Percentiles rank a stretch among this genome's conserved stretches.
Conservation (phyloP, 2,113 vertebrate genomes). For the Athene cunicularia region DNA sequence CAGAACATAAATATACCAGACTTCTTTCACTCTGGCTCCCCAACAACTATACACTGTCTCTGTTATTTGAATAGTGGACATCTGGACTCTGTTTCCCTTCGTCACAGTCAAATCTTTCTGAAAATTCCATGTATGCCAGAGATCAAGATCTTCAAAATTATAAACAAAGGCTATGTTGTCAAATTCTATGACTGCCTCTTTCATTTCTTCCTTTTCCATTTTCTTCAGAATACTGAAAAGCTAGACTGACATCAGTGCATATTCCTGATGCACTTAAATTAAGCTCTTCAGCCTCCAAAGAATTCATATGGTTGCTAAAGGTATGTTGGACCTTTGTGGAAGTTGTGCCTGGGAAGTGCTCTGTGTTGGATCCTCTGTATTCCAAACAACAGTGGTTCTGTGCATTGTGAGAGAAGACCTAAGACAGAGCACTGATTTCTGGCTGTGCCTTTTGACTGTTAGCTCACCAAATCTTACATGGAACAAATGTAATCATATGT, state of each 20-base stretch:
- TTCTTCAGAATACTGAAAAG: constrained; percentile 15
- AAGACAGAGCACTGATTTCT: background rate
- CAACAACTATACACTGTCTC: background rate
- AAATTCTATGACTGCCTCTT: constrained; percentile 43
- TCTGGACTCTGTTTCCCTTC: constrained; percentile 37
- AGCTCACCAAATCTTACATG: background rate
- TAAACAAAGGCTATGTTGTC: constrained; percentile 54
- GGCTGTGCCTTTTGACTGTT: background rate
- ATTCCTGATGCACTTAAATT: background rate
- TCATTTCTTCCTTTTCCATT: constrained; percentile 25
- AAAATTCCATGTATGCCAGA: background rate
- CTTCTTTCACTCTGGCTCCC: background rate
- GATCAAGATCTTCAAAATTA: background rate
- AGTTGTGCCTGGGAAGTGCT: background rate
- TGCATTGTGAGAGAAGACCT: background rate
- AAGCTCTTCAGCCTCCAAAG: background rate
- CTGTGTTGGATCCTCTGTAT: background rate
- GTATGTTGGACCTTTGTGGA: background rate
- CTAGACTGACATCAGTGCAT: background rate
- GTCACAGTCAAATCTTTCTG: constrained; percentile 30
- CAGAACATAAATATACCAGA: constrained; percentile 5
- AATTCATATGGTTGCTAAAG: background rate
- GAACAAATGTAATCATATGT: background rate
- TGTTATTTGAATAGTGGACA: constrained; percentile 20
- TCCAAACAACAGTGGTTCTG: background rate